A percentile compares a stretch with the other conserved stretches of the same genome.
Evolutionary conservation across 1,140 invertebrate genomes (phyloP).

Genomic region (Vanessa atalanta): DNA sequence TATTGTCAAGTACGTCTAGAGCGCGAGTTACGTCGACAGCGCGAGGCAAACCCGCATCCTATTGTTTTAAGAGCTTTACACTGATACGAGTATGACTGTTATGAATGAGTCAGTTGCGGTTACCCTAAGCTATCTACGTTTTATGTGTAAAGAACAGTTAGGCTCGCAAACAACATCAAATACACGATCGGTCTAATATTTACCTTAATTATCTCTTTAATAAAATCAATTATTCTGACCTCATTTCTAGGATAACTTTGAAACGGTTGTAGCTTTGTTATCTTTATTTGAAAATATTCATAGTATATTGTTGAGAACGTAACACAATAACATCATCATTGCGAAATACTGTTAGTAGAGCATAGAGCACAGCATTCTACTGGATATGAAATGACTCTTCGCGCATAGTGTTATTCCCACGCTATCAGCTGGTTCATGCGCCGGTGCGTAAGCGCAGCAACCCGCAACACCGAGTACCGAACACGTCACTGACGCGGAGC

Average conservation of each 20-base stretch:
- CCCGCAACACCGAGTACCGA: constrained; percentile 38
- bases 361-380: constrained; percentile 41
- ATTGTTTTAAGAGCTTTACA: constrained; percentile 62
- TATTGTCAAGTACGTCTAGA: constrained; percentile 52
- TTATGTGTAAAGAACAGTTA: constrained; percentile 17
- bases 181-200: background rate
- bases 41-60: constrained; percentile 63
- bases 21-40: constrained; percentile 20
- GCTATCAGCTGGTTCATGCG: constrained; percentile 71
- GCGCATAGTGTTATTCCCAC: constrained; percentile 60
- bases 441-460: constrained; percentile 55
- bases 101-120: constrained; percentile 41
- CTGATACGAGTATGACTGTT: constrained; percentile 43
- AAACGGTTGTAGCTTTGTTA: background rate
- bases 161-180: constrained; percentile 14
- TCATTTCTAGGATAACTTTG: background rate
- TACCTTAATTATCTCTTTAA: background rate
- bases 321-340: constrained; percentile 13
- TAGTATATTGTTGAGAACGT: background rate
- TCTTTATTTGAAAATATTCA: background rate
- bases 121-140: constrained; percentile 25
- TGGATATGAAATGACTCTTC: constrained; percentile 32
- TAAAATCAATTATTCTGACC: background rate
- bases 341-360: constrained; percentile 30
- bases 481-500: constrained; percentile 6